Evolutionary conservation across 2,888 invertebrate genomes (phyloP).

Genomic region (Dendrolimus houi): DNA sequence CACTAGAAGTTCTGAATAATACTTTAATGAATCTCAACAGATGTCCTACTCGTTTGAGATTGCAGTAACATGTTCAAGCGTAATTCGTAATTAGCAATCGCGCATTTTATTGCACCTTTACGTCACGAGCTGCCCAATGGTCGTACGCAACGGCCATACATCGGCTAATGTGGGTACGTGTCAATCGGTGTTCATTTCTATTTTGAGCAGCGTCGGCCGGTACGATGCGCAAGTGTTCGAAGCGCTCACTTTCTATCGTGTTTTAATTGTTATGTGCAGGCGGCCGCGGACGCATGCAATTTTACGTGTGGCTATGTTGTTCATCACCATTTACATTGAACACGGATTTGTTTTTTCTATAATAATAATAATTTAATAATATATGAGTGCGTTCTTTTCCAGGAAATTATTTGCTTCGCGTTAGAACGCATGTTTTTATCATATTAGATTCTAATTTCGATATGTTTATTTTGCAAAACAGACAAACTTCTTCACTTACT

Average conservation of each 20-base stretch:
- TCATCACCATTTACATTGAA: slow-evolving; percentile 51
- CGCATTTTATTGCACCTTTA: neutral
- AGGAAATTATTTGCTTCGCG: too few species aligned
- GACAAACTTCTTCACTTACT: too few species aligned
- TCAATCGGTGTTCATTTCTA: slow-evolving; percentile 52
- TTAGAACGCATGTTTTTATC: too few species aligned
- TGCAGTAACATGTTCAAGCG: neutral
- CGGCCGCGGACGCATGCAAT: slow-evolving; percentile 56
- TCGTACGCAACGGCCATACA: slow-evolving; percentile 12
- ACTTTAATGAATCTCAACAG: too few species aligned
- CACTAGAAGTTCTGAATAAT: too few species aligned
- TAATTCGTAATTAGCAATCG: neutral
- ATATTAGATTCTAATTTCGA: too few species aligned
- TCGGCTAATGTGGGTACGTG: slow-evolving; percentile 40
- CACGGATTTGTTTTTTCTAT: slow-evolving; percentile 32
- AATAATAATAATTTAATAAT: neutral
- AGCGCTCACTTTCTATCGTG: slow-evolving; percentile 67
- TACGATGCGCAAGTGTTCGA: slow-evolving; percentile 46
- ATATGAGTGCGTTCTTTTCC: neutral
- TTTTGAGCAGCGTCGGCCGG: slow-evolving; percentile 45
- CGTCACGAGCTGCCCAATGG: neutral
- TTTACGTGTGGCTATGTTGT: slow-evolving; percentile 68
- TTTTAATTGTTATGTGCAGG: slow-evolving; percentile 70
- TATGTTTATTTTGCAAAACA: too few species aligned
- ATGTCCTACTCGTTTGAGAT: neutral